Percentiles rank a stretch among this genome's conserved stretches.
phyloP scores from a whole-genome alignment of 2,113 vertebrate species.

The Cololabis saira region DNA sequence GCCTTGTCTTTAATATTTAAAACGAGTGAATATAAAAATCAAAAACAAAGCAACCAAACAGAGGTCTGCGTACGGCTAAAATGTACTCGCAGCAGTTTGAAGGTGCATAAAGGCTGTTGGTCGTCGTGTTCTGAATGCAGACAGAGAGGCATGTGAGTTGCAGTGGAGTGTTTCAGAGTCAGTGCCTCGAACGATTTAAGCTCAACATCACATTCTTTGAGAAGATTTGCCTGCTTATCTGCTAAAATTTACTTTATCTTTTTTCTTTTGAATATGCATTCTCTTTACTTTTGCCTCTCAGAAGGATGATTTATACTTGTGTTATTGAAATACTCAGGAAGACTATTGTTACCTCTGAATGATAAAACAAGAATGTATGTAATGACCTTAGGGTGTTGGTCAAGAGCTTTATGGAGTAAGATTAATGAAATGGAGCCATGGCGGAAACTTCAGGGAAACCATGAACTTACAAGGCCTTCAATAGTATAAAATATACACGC shows the following conservation, averaged over 20 bases:
- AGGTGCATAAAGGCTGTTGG: conserved; percentile 1
- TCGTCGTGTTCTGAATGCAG: conserved; percentile 9
- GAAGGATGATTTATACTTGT: conserved; percentile 81
- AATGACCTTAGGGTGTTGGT: conserved; percentile 70
- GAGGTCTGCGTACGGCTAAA: conserved; percentile 5
- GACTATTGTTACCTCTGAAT: conserved; percentile 87
- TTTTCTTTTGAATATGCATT: conserved; percentile 50
- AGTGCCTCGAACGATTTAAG: conserved; percentile 30
- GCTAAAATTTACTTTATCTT: conserved; percentile 29
- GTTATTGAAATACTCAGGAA: conserved; percentile 93
- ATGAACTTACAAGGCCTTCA: conserved; percentile 59
- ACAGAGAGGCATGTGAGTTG: not conserved
- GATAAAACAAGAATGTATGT: conserved; percentile 81
- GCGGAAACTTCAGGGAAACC: conserved; percentile 69
- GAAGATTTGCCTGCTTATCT: conserved; percentile 45
- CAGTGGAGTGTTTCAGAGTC: not conserved
- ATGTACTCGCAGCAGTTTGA: conserved; percentile 11
- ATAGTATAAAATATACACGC: conserved; percentile 32
- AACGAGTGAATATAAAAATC: conserved; percentile 5
- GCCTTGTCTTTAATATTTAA: conserved; percentile 7
- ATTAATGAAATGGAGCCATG: conserved; percentile 55
- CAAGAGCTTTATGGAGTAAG: conserved; percentile 61
- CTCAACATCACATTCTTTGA: conserved; percentile 37
- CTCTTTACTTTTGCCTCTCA: conserved; percentile 67
- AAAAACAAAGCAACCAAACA: not conserved